Evolutionary conservation across 1,140 invertebrate genomes (phyloP), one percentile per base, ranked within the genome.

Genomic region (Semibalanus balanoides): DNA sequence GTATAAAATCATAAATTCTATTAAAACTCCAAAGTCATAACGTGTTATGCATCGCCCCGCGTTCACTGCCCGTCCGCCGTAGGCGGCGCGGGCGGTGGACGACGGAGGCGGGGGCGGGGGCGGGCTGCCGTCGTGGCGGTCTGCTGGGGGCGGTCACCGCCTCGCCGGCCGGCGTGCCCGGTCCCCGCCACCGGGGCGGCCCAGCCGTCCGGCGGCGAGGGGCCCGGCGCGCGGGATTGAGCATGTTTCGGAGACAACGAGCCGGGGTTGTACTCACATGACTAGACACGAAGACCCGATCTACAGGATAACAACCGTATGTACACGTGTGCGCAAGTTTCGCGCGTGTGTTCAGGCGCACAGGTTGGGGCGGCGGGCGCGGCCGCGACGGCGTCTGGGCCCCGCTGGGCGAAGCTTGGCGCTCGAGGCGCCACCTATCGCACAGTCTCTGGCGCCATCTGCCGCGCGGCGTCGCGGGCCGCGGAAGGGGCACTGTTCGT

Each of bases 1-100:
- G 51, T 64, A 64, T 64, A 64, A 64, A 64, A 64, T 64, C 51
- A 64, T 64, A 64, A 64, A 64, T 64, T 64, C 51, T 64, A 64
- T 64, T 64, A 64, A 64, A 64, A 64, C 51, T 64, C 51, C 51
- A 14, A 64, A 64, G 22, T 64, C 22, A 64, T 64, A 64, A 64
- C 51, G 51, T 64, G 51, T 64, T 64, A 64, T 64, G 22, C 51
- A 64, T 64, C 51, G 9, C 14, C 22, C 22, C 51, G 17, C 22
- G 11, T 64, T 25, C 11, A 25, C 51, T 25, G 51, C 51, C 51
- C 22, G 22, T 19, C 5, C 35, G 35, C 35, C 35, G 5, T 40
- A 40, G 35, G 35, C 35, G 35, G 35, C 35, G 17, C 35, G 35
- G 51, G 22, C 51, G 51, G 51, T 19, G 51, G 51, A 11, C 51